Evolutionary conservation across 2,113 vertebrate species (phyloP), one percentile per base, ranked within the genome.

Genomic region (Brienomyrus longianalis): DNA sequence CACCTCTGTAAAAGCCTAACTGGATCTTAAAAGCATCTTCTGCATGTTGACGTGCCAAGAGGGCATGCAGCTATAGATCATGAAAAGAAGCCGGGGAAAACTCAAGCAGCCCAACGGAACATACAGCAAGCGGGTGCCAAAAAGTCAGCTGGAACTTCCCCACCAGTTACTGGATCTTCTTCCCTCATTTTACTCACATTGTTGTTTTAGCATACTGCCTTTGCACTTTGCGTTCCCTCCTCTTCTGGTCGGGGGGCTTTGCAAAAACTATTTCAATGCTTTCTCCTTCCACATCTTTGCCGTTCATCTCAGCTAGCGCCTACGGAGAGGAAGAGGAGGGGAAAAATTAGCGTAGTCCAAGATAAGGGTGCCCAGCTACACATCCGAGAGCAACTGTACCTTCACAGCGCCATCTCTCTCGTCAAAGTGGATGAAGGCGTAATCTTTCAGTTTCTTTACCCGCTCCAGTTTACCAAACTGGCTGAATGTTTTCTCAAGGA

Each of bases 241-340:
- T 98, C 96, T 99, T 99, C 96, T 99, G 98, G 96, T 99, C 98
- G 92, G 98, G 98, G 93, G 98, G 98, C 94, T 99, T 99, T 93
- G 98, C 98, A 93, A 99, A 99, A 94, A 99, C 98, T 47, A 99
- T 99, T 97, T 99, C 98, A 95, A 99, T 99, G 95, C 96, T 97
- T 95, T 99, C 98, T 95, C 98, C 98, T 95, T 99, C 98, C 83
- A 99, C 97, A 94, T 98, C 97, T 97, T 99, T 99, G 90, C 98
- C 98, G 95, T 99, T 98, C 96, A 99, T 98, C 96, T 99, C 98
- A 93, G 97, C 96, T 96, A 99, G 96, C 92, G 98, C 98, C 98
- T 99, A 93, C 47, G 35, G 45, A 51, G 88, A 89, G 89, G 88
- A 15, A 92, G 89, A n/a, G 10, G 51, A 21, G 35, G 15, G 35